These are phyloP conservation scores for Zeugodacus cucurbitae DNA, from an alignment of 1,140 invertebrate species.

Conservation along the genomic window DNA sequence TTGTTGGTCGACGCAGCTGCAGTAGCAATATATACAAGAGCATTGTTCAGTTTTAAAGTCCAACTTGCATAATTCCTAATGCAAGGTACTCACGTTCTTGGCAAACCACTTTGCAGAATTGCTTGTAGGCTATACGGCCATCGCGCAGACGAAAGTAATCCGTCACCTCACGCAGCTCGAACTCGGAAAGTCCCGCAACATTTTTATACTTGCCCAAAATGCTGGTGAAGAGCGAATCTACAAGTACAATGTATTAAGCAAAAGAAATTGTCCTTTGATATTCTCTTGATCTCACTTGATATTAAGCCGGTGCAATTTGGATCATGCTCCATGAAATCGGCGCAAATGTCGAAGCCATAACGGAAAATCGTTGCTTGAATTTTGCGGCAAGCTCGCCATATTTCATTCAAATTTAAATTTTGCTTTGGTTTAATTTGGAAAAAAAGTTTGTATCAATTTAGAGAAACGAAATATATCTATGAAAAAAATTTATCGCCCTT, in stretches of 20 bases:
- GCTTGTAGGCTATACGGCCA: conserved; percentile 76
- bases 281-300: conserved; percentile 69
- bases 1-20: background rate
- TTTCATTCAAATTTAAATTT: conserved; percentile 64
- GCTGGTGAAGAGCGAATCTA: conserved; percentile 77
- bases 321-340: conserved; percentile 75
- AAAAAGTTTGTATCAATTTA: background rate
- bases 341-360: conserved; percentile 75
- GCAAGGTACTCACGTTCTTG: conserved; percentile 67
- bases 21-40: background rate
- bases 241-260: conserved; percentile 13
- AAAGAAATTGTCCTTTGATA: too few species aligned
- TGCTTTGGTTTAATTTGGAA: background rate
- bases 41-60: background rate
- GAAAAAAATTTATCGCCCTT: background rate
- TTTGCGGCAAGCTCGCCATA: conserved; percentile 81
- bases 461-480: background rate
- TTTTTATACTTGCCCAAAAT: conserved; percentile 73
- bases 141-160: conserved; percentile 80
- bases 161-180: conserved; percentile 75
- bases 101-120: conserved; percentile 77
- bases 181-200: conserved; percentile 73
- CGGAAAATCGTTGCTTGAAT: conserved; percentile 76
- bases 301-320: conserved; percentile 73
- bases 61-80: background rate